phyloP scores from a whole-genome alignment of 2,888 invertebrate genomes.

The Piscicola geometra region DNA sequence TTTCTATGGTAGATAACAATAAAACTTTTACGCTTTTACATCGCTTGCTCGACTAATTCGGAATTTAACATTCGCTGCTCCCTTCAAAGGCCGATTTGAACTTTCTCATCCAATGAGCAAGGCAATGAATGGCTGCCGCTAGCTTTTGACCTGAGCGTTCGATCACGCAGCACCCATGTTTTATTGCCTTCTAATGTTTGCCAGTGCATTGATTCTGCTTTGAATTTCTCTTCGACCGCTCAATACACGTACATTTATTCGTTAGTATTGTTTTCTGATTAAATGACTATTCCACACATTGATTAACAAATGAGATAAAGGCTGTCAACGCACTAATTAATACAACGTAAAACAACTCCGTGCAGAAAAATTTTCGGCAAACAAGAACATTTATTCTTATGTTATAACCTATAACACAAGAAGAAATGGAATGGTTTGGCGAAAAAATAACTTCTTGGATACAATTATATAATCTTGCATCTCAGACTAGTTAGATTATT shows the following conservation, averaged over 20 bases:
- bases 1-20: too few relatives aligned
- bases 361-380: background rate
- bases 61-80: background rate
- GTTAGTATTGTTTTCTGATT: constrained; percentile 4
- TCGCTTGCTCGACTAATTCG: background rate
- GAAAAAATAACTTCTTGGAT: too few relatives aligned
- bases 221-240: background rate
- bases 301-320: constrained; percentile 6
- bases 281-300: background rate
- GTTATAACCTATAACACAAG: too few relatives aligned
- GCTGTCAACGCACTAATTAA: background rate
- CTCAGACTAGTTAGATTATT: too few relatives aligned
- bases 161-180: background rate
- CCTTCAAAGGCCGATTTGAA: background rate
- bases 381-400: too few relatives aligned
- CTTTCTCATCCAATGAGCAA: background rate
- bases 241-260: constrained; percentile 1
- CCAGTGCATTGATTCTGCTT: constrained; percentile 3
- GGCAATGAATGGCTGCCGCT: background rate
- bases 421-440: too few relatives aligned
- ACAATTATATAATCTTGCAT: too few relatives aligned
- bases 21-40: too few relatives aligned
- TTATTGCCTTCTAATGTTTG: constrained; percentile 12
- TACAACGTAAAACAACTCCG: background rate
- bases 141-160: constrained; percentile 6